Evolutionary conservation across 1,140 invertebrate species (phyloP), one percentile per base, ranked within the genome.

Genomic region (Leptopilina clavipes): DNA sequence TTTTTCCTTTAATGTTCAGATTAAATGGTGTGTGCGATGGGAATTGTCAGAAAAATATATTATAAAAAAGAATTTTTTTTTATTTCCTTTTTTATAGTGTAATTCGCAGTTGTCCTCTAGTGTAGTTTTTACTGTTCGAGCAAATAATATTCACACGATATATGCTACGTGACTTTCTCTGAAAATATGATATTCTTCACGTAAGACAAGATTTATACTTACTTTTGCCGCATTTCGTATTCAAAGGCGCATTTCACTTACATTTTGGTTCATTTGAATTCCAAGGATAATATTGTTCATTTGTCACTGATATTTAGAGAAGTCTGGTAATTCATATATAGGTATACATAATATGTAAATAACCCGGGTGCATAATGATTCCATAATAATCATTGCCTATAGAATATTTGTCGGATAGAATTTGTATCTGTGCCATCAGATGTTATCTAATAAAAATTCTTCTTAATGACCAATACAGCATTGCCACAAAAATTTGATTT

Each of bases 181-280:
- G 59, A 65, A 40, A 65, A 31, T 65, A 65, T 65, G 22, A 31
- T 65, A 65, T 65, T 65, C 59, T 65, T 65, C 59, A 31, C 25
- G 22, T n/a, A 65, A 31, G 59, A 31, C 5, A 31, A 31, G 25
- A 65, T 65, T 65, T 31, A 65, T 65, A 14, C 56, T 6, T 37
- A 65, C 11, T 31, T 65, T 65, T 65, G 22, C 3, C 22, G 56
- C 56, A 31, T 65, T 65, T 22, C 2, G 59, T n/a, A 65, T 65
- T 65, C 59, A 37, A 7, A 65, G 25, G 11, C 59, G 22, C 11
- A 22, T 65, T 65, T 65, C 59, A 65, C 22, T 65, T 65, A 37
- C 22, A 25, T 37, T 65, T 65, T 37, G 25, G 59, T 31, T 11
- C 59, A 65, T 65, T 37, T 65, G n/a, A 31, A 65, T 65, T 31